These are phyloP conservation scores for Manis javanica DNA, from an alignment of 2,797 vertebrate species.

Conservation along the genomic window DNA sequence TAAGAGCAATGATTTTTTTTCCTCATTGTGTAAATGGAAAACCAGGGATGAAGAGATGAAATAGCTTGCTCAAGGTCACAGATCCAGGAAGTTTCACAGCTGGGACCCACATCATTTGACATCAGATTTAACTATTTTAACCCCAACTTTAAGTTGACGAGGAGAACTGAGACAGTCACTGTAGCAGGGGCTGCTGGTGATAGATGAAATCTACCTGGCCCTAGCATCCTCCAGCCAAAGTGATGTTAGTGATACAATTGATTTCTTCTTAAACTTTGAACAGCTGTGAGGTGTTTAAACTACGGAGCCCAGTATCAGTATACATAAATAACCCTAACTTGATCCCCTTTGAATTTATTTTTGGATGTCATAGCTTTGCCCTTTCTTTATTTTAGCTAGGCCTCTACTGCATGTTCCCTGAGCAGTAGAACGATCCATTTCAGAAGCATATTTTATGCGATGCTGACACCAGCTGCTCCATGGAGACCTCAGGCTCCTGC, in stretches of 20 bases:
- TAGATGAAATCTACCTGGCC: constrained; percentile 1
- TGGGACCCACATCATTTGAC: neutral
- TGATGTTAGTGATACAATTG: constrained; percentile 53
- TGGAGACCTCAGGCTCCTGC: constrained; percentile 79
- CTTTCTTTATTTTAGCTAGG: constrained; percentile 83
- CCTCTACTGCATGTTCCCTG: constrained; percentile 76
- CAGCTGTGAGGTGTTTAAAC: constrained; percentile 72
- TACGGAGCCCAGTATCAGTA: constrained; percentile 57
- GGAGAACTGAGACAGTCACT: neutral
- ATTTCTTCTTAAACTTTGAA: constrained; percentile 71
- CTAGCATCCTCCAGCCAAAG: neutral
- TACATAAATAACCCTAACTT: constrained; percentile 84
- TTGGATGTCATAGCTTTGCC: constrained; percentile 85
- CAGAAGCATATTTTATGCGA: constrained; percentile 71
- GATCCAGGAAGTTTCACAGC: neutral
- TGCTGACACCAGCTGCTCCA: constrained; percentile 82
- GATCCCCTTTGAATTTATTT: constrained; percentile 86
- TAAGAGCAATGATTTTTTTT: neutral
- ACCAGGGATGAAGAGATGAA: neutral
- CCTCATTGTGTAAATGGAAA: constrained; percentile 1
- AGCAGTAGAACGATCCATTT: constrained; percentile 76
- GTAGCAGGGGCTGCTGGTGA: neutral
- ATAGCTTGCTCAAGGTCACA: neutral
- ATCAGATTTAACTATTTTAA: neutral
- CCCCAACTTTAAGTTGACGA: neutral